These are phyloP conservation scores for Linurgus olivaceus DNA, from an alignment of 2,797 vertebrate species.

Conservation along the genomic window DNA sequence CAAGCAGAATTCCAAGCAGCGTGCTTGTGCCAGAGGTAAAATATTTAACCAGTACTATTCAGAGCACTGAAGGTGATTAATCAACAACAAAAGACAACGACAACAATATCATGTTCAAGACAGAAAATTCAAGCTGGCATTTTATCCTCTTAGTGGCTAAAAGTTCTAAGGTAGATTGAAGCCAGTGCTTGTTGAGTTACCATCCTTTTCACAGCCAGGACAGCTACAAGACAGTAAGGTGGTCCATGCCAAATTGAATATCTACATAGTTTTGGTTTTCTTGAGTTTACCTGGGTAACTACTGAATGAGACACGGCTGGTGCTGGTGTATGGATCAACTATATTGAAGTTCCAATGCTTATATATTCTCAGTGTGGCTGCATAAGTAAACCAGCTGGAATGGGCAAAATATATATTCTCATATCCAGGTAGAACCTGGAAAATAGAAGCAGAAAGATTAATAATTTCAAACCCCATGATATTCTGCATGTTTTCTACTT, in stretches of 20 bases:
- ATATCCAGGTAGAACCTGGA: constrained; percentile 88
- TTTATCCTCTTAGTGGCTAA: not conserved
- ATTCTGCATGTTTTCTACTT: not conserved
- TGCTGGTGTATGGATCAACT: constrained; percentile 71
- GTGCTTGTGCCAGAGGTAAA: not conserved
- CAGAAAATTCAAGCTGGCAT: not conserved
- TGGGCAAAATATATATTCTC: constrained; percentile 89
- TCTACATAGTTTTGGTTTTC: not conserved
- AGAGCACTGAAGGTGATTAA: not conserved
- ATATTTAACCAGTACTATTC: not conserved
- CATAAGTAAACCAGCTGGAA: constrained; percentile 92
- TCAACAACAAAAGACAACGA: not conserved
- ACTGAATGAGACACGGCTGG: constrained; percentile 86
- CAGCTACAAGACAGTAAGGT: not conserved
- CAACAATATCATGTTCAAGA: not conserved
- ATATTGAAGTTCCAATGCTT: constrained; percentile 91
- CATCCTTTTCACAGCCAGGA: not conserved
- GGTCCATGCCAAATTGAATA: not conserved
- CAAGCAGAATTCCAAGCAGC: not conserved
- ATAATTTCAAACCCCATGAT: not conserved
- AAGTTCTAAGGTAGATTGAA: not conserved
- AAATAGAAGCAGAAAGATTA: constrained; percentile 25
- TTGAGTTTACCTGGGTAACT: constrained; percentile 86
- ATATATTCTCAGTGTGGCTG: constrained; percentile 88
- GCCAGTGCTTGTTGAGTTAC: not conserved